A percentile compares a stretch with the other conserved stretches of the same genome.
Evolutionary conservation across 2,888 invertebrate species (phyloP).

Genomic region (Zhuqinia jingwanae): DNA sequence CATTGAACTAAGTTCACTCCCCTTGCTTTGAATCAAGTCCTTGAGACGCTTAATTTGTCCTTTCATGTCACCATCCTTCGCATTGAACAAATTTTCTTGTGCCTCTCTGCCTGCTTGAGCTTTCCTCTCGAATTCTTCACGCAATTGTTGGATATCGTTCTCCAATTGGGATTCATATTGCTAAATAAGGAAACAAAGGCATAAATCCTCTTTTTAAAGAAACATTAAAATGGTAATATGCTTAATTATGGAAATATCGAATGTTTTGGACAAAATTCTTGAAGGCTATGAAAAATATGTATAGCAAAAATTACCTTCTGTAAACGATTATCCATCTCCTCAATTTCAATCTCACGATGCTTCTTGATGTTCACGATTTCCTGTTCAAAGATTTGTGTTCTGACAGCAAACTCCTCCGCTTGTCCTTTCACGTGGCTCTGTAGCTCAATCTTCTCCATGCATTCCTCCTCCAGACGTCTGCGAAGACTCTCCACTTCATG

Average conservation of each 20-base stretch:
- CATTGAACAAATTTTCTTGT: constrained; percentile 71
- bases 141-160: constrained; percentile 72
- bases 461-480: constrained; percentile 72
- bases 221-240: no score
- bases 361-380: constrained; percentile 75
- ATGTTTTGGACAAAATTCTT: no score
- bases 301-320: constrained; percentile 67
- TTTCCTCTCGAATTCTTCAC: constrained; percentile 75
- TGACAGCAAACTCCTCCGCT: constrained; percentile 75
- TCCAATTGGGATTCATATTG: constrained; percentile 75
- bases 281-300: not conserved
- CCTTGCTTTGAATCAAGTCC: constrained; percentile 67
- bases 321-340: constrained; percentile 75
- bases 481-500: constrained; percentile 73
- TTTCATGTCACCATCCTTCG: constrained; percentile 73
- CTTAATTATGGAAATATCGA: no score
- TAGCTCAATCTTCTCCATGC: constrained; percentile 75
- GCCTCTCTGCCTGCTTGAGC: constrained; percentile 73
- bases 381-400: constrained; percentile 75
- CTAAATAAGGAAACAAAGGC: constrained; percentile 46
- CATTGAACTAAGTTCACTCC: constrained; percentile 66
- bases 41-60: constrained; percentile 74
- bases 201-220: constrained; percentile 1
- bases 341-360: constrained; percentile 75
- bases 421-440: constrained; percentile 74